Evolutionary conservation across 2,797 vertebrate species (phyloP).

Genomic region (Threskiornis aethiopicus): DNA sequence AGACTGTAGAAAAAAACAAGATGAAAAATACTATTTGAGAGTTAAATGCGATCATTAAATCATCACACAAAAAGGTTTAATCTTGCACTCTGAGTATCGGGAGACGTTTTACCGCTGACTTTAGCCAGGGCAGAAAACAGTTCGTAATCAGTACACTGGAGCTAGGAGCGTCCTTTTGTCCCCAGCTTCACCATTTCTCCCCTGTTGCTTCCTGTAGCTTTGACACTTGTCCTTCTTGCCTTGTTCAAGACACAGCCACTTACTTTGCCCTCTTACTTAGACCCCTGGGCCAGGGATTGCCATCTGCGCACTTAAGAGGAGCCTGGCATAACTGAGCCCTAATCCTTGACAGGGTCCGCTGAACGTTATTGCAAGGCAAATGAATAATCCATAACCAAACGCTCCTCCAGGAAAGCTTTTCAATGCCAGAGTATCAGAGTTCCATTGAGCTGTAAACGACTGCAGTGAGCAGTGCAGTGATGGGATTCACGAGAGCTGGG

Average conservation of each 20-base stretch:
- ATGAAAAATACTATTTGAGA: neutral
- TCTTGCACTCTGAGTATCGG: neutral
- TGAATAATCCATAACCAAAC: neutral
- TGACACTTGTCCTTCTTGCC: neutral
- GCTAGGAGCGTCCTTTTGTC: neutral
- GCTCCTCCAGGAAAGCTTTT: neutral
- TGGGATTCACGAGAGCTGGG: neutral
- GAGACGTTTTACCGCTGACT: neutral
- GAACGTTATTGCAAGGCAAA: neutral
- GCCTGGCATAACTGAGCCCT: neutral
- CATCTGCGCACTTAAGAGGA: neutral
- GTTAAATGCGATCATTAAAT: neutral
- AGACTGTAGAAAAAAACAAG: neutral
- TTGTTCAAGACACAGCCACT: neutral
- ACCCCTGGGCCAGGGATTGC: fast-evolving
- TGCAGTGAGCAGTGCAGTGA: neutral
- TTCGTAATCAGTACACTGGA: neutral
- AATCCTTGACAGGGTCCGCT: too few relatives aligned
- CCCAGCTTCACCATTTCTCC: neutral
- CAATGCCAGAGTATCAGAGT: neutral
- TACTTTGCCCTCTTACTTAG: neutral
- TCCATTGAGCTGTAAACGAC: neutral
- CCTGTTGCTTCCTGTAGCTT: neutral
- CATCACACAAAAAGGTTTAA: neutral
- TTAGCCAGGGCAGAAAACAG: neutral